Base-by-base conservation (phyloP, 2,888 invertebrate species). In the Tachystola acroxantha region DNA sequence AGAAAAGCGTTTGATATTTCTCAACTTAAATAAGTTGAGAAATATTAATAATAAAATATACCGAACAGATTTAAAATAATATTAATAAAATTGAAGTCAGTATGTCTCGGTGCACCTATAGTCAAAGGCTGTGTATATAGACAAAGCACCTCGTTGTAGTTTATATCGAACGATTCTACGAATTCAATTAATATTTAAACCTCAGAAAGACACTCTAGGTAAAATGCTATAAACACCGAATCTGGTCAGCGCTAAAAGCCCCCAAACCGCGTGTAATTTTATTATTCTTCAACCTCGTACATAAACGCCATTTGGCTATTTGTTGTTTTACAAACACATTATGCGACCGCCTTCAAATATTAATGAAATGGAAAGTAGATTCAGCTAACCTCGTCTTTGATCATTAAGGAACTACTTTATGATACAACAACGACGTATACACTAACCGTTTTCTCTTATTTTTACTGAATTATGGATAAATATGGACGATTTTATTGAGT, bases 151-250 rank as follows among this genome's bases (percentile, higher is more conserved):
- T 67, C 68, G 66, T 64, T 66, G 67, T 64, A 65, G 68, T 73
- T 71, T 68, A 65, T 68, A 65, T 65, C 61, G 62, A 64, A 65
- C 70, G 68, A 71, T 66, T 76, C 54, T 59, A 53, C 67, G 64
- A 73, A 76, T 71, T 73, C 64, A 73, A 77, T 76, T 78, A 71
- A 63, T 63, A 70, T 68, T 70, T 69, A 60, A 62, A 67, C 58
- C 63, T 55, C 61, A 58, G 57, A 66, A 69, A 71, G 64, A 61
- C 54, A 66, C 60, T 68, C 65, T 58, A 46, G 48, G 43, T 44
- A 45, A 52, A 70, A 62, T 57, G 48, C 53, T 57, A 62, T 61
- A 56, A 48, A 52, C 42, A 43, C 34, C 37, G 46, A 47, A 43
- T 46, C 48, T 48, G 51, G 48, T 45, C 49, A 45, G 32, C 47